Evolutionary conservation across 2,797 vertebrate genomes (phyloP).

Genomic region (Halcyon chelicuti): DNA sequence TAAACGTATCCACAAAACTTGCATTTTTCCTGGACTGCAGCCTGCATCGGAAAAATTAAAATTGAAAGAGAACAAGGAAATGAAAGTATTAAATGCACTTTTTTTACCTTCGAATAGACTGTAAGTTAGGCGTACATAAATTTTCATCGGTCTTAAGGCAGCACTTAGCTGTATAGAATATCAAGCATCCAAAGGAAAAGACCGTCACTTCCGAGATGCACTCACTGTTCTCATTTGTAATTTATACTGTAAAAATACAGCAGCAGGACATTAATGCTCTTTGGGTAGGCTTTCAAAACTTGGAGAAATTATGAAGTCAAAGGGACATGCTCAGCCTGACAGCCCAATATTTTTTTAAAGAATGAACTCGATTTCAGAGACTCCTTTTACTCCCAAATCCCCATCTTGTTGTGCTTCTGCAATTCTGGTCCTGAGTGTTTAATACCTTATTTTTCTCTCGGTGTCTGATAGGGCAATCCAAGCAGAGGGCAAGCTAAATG

Average conservation of each 20-base stretch:
- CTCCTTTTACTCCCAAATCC: neutral
- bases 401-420: neutral
- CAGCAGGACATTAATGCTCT: neutral
- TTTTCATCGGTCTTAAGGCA: neutral
- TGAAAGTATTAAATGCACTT: neutral
- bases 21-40: conserved; percentile 18
- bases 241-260: neutral
- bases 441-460: neutral
- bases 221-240: conserved; percentile 9
- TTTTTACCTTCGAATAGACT: neutral
- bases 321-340: neutral
- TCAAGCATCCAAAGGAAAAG: neutral
- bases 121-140: neutral
- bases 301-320: neutral
- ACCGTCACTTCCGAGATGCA: neutral
- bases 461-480: neutral
- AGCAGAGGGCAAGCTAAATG: neutral
- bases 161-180: conserved; percentile 3
- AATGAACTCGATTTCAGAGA: neutral
- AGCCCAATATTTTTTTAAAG: neutral
- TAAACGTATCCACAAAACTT: neutral
- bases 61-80: neutral
- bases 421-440: neutral
- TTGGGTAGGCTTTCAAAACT: neutral
- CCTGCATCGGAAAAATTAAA: neutral